Conservation (phyloP, 2,113 vertebrate species). For the Zosterops hypoxanthus region DNA sequence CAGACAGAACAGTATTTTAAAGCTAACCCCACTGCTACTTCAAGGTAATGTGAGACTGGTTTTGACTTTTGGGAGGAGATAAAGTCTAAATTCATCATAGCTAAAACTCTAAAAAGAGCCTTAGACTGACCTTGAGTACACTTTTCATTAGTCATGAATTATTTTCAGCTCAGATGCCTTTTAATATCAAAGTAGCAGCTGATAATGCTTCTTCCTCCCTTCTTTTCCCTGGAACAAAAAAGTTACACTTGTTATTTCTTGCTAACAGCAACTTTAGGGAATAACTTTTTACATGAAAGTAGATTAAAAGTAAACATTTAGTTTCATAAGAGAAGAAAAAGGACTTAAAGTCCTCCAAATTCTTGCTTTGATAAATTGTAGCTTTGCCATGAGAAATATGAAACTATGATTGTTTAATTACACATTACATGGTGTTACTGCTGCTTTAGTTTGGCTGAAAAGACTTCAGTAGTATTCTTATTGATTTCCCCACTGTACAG, state of each 20-base stretch:
- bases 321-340: neutral
- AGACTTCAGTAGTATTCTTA: neutral
- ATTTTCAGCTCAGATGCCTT: slow-evolving; percentile 38
- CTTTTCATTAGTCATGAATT: slow-evolving; percentile 35
- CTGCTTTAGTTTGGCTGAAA: neutral
- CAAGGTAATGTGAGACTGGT: neutral
- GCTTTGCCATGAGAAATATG: neutral
- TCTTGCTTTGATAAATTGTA: neutral
- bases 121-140: slow-evolving; percentile 34
- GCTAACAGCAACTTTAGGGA: neutral
- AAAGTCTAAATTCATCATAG: neutral
- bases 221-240: neutral
- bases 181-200: slow-evolving; percentile 30
- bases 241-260: neutral
- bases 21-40: neutral
- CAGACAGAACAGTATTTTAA: slow-evolving; percentile 15
- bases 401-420: neutral
- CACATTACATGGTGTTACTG: neutral
- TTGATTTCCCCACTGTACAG: neutral
- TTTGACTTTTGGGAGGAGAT: neutral
- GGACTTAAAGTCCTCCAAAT: neutral
- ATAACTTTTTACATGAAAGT: neutral
- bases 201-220: neutral
- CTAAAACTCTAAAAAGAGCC: neutral
- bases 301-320: neutral